A percentile compares a stretch with the other conserved stretches of the same genome.
These are phyloP conservation scores for Todiramphus saurophagus DNA, from an alignment of 2,113 vertebrate species.

Conservation along the genomic window DNA sequence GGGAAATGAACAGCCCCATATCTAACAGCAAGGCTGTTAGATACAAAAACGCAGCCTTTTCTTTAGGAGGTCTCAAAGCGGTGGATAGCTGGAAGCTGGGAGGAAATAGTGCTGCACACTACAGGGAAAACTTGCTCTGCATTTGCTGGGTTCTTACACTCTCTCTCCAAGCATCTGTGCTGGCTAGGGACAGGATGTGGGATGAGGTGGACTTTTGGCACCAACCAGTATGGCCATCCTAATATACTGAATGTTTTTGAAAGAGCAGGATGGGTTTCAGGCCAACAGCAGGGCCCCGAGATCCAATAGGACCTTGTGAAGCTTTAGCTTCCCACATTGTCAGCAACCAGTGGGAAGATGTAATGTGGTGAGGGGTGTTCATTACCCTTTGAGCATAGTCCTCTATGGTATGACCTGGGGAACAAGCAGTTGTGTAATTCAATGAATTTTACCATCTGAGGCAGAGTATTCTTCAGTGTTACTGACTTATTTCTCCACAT, in stretches of 20 bases:
- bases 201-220: constrained; percentile 23
- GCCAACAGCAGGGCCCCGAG: background rate
- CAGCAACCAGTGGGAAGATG: background rate
- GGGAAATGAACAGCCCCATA: background rate
- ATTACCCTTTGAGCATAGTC: background rate
- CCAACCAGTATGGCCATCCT: background rate
- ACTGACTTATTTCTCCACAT: background rate
- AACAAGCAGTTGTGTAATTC: background rate
- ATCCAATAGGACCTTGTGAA: background rate
- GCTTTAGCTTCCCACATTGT: background rate
- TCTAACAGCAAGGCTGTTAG: background rate
- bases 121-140: background rate
- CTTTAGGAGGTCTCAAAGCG: background rate
- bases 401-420: background rate
- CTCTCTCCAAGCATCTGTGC: background rate
- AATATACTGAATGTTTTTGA: background rate
- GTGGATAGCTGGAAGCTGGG: background rate
- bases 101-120: background rate
- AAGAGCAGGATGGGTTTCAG: background rate
- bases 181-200: background rate
- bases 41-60: background rate
- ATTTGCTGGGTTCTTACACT: background rate
- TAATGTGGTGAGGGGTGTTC: background rate
- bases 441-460: background rate
- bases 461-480: background rate